Evolutionary conservation across 2,113 vertebrate species (phyloP).

Genomic region (Burhinus oedicnemus): DNA sequence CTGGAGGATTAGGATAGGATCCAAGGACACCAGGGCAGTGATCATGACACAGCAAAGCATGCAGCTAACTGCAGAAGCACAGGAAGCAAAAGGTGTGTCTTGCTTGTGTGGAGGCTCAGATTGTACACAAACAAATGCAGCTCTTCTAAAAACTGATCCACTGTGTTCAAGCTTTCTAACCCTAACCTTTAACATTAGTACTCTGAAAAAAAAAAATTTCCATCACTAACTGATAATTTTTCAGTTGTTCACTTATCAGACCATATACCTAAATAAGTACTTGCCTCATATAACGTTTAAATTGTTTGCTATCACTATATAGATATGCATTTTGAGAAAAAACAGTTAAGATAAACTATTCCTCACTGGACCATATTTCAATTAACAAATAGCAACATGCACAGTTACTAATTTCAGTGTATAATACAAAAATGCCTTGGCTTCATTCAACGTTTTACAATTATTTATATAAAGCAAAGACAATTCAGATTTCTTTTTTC

Average conservation of each 20-base stretch:
- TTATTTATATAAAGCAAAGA: background rate
- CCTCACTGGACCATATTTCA: background rate
- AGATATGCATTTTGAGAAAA: background rate
- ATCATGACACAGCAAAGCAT: conserved; percentile 41
- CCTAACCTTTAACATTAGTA: background rate
- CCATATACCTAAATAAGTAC: background rate
- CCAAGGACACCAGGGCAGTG: conserved; percentile 40
- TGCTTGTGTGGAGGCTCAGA: background rate
- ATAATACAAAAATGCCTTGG: background rate
- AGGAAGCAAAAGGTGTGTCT: background rate
- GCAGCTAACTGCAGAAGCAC: background rate
- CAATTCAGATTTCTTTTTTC: background rate
- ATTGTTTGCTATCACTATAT: background rate
- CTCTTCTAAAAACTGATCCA: background rate
- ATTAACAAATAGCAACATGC: background rate
- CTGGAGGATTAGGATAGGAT: conserved; percentile 49
- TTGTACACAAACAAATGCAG: background rate
- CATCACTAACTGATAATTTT: background rate
- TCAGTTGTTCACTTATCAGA: background rate
- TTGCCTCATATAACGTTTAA: background rate
- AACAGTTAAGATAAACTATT: background rate
- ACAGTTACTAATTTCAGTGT: background rate
- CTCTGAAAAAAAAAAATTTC: background rate
- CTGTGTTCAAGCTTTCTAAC: background rate
- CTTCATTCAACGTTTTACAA: background rate